These are phyloP conservation scores for Trichoplusia ni DNA, from an alignment of 1,140 invertebrate species.

Conservation along the genomic window DNA sequence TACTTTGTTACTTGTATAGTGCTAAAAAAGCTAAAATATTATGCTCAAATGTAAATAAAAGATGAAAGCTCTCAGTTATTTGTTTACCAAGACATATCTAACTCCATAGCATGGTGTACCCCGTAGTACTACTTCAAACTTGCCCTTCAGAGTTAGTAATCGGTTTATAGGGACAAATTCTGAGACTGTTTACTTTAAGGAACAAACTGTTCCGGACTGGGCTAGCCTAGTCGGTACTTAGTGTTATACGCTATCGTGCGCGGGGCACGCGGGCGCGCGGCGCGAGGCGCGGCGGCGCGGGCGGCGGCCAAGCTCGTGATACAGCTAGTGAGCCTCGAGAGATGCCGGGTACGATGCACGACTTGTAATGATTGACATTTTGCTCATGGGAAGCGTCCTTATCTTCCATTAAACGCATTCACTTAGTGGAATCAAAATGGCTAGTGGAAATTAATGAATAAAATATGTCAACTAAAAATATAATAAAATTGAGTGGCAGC, in stretches of 20 bases:
- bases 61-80: constrained; percentile 13
- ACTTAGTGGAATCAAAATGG: constrained; percentile 72
- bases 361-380: constrained; percentile 61
- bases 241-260: not conserved
- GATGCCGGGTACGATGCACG: constrained; percentile 57
- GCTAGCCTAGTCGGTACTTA: constrained; percentile 7
- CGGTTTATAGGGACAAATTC: not conserved
- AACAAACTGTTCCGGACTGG: constrained; percentile 1
- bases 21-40: constrained; percentile 38
- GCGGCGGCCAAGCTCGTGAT: constrained; percentile 65
- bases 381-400: constrained; percentile 75
- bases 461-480: constrained; percentile 75
- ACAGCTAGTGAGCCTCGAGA: constrained; percentile 63
- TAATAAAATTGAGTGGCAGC: constrained; percentile 78
- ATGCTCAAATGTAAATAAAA: constrained; percentile 39
- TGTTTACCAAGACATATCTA: constrained; percentile 2
- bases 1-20: constrained; percentile 8
- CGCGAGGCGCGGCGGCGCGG: not conserved
- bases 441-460: constrained; percentile 74
- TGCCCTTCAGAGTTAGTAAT: not conserved
- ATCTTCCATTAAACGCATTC: constrained; percentile 78
- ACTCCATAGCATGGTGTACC: not conserved
- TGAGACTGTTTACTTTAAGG: no score
- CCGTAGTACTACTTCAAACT: not conserved
- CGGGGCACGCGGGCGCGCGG: not conserved